Evolutionary conservation across 2,113 vertebrate species (phyloP), one percentile per base, ranked within the genome.

Genomic region (Strigops habroptila): DNA sequence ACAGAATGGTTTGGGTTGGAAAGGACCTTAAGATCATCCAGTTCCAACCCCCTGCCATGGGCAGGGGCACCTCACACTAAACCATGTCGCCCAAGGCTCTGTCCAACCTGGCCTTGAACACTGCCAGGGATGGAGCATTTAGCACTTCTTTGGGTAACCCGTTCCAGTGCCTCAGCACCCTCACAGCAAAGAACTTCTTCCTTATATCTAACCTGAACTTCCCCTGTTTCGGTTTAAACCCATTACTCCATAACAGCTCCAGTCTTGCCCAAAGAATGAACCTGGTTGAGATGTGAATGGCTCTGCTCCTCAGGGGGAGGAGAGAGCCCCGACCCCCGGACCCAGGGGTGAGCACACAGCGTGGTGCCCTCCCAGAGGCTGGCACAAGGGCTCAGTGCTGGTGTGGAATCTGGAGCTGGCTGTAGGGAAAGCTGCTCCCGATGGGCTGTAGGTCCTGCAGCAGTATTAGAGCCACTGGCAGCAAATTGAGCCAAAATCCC

Each of bases 331-430:
- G 1, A 27, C 18, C 41, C 16, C 63, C 3, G 6, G 12, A 1
- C 2, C 22, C 9, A 18, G 31, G 35, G 59, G 9, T 9, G 27
- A 39, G 67, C 10, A 12, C 44, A 2, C 0, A 1, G 1, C 0
- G 0, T 3, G 22, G 25, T 31, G 33, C n/a, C 39, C 52, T 55
- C 7, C 0, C 0, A 7, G 31, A 27, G 30, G 31, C 35, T 39
- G 75, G 13, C 0, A 0, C 13, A 9, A 12, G 44, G 5, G 23
- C 51, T 21, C 6, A 5, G 31, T 4, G 18, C 71, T 8, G 37
- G 18, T 9, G 0, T 13, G 7, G 2, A 1, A 12, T 14, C 39
- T 9, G 55, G 79, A 55, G 25, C 35, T 10, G 53, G 33, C 44
- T 87, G 33, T 55, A 4, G 5, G 52, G 19, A 37, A 24, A 22